Evolutionary conservation across 2,113 vertebrate genomes (phyloP).

Genomic region (Arothron firmamentum): DNA sequence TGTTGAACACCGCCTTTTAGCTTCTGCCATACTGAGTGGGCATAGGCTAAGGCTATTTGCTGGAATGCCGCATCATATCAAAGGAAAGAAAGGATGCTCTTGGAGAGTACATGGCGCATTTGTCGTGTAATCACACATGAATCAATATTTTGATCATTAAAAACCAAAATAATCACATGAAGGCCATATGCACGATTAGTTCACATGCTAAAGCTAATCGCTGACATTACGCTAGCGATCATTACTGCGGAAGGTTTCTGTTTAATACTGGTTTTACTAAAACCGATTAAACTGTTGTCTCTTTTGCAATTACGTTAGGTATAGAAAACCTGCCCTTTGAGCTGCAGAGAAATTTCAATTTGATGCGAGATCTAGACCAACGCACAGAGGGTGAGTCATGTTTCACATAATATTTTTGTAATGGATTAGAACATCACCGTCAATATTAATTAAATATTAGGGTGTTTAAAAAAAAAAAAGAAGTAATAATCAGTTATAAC

Average conservation of each 20-base stretch:
- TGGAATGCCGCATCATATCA: constrained; percentile 23
- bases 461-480: too few species aligned
- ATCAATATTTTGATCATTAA: too few species aligned
- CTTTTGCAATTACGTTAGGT: constrained; percentile 71
- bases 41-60: constrained; percentile 59
- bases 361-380: constrained; percentile 95
- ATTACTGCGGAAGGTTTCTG: neutral
- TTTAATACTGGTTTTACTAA: neutral
- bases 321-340: constrained; percentile 97
- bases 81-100: constrained; percentile 9
- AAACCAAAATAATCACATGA: too few species aligned
- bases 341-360: constrained; percentile 95
- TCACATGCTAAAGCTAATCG: neutral
- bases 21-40: neutral
- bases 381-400: constrained; percentile 86
- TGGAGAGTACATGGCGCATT: neutral
- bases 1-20: accelerated
- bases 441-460: too few species aligned
- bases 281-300: constrained; percentile 2
- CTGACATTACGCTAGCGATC: neutral
- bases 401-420: too few species aligned
- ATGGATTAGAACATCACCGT: too few species aligned
- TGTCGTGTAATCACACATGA: neutral
- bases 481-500: too few species aligned
- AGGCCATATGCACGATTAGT: neutral